phyloP scores from a whole-genome alignment of 2,888 invertebrate species.

The Cacoxenus indagator region DNA sequence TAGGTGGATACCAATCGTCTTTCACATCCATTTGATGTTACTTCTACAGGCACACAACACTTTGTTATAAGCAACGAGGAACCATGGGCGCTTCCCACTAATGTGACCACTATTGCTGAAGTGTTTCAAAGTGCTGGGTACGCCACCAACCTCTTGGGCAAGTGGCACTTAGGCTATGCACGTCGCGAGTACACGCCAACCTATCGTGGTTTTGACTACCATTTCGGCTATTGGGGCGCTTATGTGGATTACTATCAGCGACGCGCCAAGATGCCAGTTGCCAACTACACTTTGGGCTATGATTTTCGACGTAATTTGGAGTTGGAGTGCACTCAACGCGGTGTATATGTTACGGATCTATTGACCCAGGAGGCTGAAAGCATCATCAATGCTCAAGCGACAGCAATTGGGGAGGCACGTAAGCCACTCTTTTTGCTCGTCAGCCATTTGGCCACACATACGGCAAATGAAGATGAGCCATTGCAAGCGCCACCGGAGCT shows the following conservation, averaged over 20 bases:
- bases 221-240: conserved; percentile 89
- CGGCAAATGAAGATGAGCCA: conserved; percentile 78
- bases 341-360: conserved; percentile 79
- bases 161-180: conserved; percentile 91
- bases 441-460: conserved; percentile 85
- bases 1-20: conserved; percentile 18
- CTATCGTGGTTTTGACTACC: conserved; percentile 82
- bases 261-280: conserved; percentile 71
- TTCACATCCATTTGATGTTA: not conserved
- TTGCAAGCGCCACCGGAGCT: conserved; percentile 82
- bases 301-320: conserved; percentile 73
- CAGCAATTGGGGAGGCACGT: conserved; percentile 42
- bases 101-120: conserved; percentile 79
- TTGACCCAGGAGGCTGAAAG: conserved; percentile 77
- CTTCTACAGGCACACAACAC: conserved; percentile 78
- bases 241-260: conserved; percentile 85
- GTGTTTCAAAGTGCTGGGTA: conserved; percentile 81
- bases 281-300: conserved; percentile 67
- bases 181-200: conserved; percentile 76
- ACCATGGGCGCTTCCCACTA: conserved; percentile 79
- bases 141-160: conserved; percentile 86
- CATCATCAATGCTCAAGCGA: conserved; percentile 74
- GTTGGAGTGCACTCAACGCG: conserved; percentile 73
- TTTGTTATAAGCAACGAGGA: conserved; percentile 78
- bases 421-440: conserved; percentile 84